phyloP scores from a whole-genome alignment of 2,888 invertebrate genomes.

The Poecilus cupreus region DNA sequence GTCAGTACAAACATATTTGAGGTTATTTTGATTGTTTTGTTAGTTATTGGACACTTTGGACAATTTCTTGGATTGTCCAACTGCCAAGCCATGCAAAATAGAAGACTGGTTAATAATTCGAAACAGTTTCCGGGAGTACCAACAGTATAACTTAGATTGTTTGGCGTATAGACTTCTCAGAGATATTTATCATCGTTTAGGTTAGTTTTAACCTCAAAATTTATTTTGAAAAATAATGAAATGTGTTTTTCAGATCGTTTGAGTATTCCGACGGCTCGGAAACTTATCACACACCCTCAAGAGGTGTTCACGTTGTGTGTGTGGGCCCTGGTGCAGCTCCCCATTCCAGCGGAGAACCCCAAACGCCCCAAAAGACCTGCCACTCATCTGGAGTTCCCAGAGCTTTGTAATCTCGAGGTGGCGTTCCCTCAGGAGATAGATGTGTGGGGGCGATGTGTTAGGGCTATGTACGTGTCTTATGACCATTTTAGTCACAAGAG shows the following conservation, averaged over 20 bases:
- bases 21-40: conserved; percentile 22
- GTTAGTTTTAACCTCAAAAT: conserved; percentile 51
- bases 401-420: conserved; percentile 70
- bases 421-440: conserved; percentile 72
- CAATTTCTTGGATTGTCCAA: conserved; percentile 67
- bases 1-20: no score
- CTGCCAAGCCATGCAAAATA: conserved; percentile 62
- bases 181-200: conserved; percentile 72
- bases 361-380: conserved; percentile 68
- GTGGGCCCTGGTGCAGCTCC: conserved; percentile 73
- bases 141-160: conserved; percentile 72
- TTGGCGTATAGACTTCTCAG: conserved; percentile 74
- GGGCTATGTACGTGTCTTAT: conserved; percentile 74
- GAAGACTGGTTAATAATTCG: conserved; percentile 70
- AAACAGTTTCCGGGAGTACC: conserved; percentile 71
- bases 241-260: conserved; percentile 66
- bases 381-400: conserved; percentile 72
- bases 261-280: conserved; percentile 71
- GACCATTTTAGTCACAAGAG: conserved; percentile 76
- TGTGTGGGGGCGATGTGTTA: conserved; percentile 71
- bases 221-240: no score
- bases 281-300: conserved; percentile 60
- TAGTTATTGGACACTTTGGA: conserved; percentile 68
- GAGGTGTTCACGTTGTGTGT: conserved; percentile 71
- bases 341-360: conserved; percentile 70